Base-by-base conservation (phyloP, 2,888 invertebrate genomes). In the Caenorhabditis sinica region DNA sequence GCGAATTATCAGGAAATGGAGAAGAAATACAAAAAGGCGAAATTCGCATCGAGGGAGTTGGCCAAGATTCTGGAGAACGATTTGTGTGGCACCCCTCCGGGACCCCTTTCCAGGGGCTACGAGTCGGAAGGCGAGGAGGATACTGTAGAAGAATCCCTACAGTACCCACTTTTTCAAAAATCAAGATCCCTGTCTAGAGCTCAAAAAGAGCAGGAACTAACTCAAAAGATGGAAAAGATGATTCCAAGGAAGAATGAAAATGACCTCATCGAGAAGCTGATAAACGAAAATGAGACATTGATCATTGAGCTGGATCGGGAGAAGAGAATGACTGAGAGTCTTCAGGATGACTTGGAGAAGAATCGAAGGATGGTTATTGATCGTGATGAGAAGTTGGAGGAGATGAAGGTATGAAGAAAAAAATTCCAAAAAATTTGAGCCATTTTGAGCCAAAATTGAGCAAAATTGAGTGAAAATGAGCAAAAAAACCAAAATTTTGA, bases 21-120 rank as follows among this genome's bases (percentile, higher is more conserved):
- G 81, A 71, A 66, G 23, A 84, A 84, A 15, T 84, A 84, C 74
- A 80, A 79, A 33, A 80, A 81, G n/a, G 84, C 84, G 23, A 84
- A 84, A 40, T 72, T 72, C 11, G 84, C 84, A 20, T 75, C 68
- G 15, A 36, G 74, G 5, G 84, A 84, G 36, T 49, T 84, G 56
- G 81, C 84, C 8, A 80, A 80, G 51, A 84, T 84, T 28, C 72
- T 84, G 6, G 84, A 84, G 15, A 80, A 80, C 33, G 79, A 83
- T 30, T 20, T 82, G 17, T 75, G 75, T 23, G 71, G 75, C 25
- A 75, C 65, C 0, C 63, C 75, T 56, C 75, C 69, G n/a, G 49
- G 45, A 1, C 49, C 56, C 20, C 45, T 51, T 23, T 40, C 30
- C 6, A 43, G 45, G 9, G 56, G 20, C 5, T 74, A 71, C n/a